These are phyloP conservation scores for Psylliodes chrysocephalus DNA, from an alignment of 2,888 invertebrate species.

Conservation along the genomic window DNA sequence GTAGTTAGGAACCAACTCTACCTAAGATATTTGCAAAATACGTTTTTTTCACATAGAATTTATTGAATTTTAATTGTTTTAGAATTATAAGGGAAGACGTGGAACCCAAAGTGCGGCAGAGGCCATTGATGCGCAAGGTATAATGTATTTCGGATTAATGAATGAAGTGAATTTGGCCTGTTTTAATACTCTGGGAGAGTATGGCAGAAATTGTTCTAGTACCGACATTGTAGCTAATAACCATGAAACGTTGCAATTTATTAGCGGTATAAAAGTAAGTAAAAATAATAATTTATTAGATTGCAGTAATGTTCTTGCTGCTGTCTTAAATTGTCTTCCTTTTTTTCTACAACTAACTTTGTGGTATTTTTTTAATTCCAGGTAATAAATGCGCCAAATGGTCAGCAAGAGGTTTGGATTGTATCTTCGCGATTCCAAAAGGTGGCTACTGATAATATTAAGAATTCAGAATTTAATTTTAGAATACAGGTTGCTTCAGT, in stretches of 20 bases:
- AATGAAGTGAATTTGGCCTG: constrained; percentile 76
- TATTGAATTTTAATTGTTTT: constrained; percentile 19
- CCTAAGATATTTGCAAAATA: too few species aligned
- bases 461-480: constrained; percentile 71
- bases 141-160: constrained; percentile 77
- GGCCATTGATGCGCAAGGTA: constrained; percentile 76
- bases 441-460: constrained; percentile 70
- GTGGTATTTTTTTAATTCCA: too few species aligned
- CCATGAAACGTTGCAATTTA: constrained; percentile 74
- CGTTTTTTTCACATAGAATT: too few species aligned
- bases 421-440: constrained; percentile 77
- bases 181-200: constrained; percentile 77
- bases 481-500: constrained; percentile 75
- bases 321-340: too few species aligned
- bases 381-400: constrained; percentile 68
- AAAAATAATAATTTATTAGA: too few species aligned
- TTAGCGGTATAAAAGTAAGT: constrained; percentile 74
- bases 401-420: constrained; percentile 74
- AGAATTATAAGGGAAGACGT: constrained; percentile 68
- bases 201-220: constrained; percentile 68
- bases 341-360: too few species aligned
- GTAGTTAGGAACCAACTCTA: too few species aligned
- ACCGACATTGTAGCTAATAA: constrained; percentile 70
- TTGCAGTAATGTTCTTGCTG: too few species aligned
- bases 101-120: constrained; percentile 77